phyloP scores from a whole-genome alignment of 2,888 invertebrate genomes.

The Eledone cirrhosa region DNA sequence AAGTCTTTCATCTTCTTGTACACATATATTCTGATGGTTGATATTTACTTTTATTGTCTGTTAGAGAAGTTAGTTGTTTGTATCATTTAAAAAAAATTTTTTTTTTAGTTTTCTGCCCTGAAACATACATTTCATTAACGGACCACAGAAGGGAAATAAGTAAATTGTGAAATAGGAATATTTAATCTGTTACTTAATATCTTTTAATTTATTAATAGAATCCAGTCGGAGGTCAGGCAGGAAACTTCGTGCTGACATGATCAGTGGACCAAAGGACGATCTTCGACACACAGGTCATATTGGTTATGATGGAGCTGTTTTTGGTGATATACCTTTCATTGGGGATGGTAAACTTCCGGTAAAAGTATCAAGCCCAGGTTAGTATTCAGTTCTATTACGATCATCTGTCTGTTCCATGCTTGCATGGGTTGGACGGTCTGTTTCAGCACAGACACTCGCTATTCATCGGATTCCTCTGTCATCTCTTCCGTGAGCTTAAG shows the following conservation, averaged over 20 bases:
- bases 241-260: constrained; percentile 86
- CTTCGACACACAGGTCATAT: constrained; percentile 96
- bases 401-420: too few species aligned
- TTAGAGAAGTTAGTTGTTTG: too few species aligned
- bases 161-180: too few species aligned
- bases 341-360: constrained; percentile 77
- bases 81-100: background rate
- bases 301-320: constrained; percentile 95
- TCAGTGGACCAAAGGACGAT: constrained; percentile 95
- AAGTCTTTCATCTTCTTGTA: too few species aligned
- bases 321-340: constrained; percentile 87
- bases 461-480: too few species aligned
- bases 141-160: background rate
- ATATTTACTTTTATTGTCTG: too few species aligned
- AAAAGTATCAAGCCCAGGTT: constrained; percentile 84
- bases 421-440: too few species aligned
- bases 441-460: too few species aligned
- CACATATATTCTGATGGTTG: too few species aligned
- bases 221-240: constrained; percentile 52
- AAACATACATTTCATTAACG: background rate
- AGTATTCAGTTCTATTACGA: constrained; percentile 32
- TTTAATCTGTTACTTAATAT: background rate
- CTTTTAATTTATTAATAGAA: constrained; percentile 44
- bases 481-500: too few species aligned
- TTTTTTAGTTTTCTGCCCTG: background rate